Evolutionary conservation across 2,113 vertebrate species (phyloP).

Genomic region (Podiceps cristatus): DNA sequence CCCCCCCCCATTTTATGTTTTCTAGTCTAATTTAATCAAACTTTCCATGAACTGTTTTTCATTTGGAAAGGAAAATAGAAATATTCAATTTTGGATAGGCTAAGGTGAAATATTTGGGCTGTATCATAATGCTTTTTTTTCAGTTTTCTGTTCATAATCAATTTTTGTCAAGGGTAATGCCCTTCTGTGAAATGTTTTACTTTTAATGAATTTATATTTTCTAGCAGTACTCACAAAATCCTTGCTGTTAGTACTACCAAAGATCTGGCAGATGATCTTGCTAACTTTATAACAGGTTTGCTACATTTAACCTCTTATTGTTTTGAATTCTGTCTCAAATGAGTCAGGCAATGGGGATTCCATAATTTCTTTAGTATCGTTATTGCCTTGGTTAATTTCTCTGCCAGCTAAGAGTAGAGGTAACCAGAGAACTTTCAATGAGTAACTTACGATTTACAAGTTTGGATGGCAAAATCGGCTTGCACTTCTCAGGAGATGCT

Average conservation of each 20-base stretch:
- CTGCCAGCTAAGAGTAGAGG: background rate
- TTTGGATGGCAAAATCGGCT: conserved; percentile 89
- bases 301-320: background rate
- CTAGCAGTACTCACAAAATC: background rate
- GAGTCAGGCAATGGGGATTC: background rate
- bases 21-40: background rate
- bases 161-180: background rate
- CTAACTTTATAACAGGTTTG: background rate
- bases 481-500: conserved; percentile 87
- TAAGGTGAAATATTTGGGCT: background rate
- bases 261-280: background rate
- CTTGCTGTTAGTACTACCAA: background rate
- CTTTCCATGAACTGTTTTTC: background rate
- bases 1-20: background rate
- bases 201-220: background rate
- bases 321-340: background rate
- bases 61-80: background rate
- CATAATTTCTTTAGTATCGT: background rate
- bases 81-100: background rate
- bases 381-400: background rate
- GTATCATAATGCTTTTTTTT: background rate
- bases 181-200: background rate
- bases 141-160: background rate
- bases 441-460: conserved; percentile 89
- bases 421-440: background rate